A percentile compares a stretch with the other conserved stretches of the same genome.
Evolutionary conservation across 2,113 vertebrate genomes (phyloP).

Genomic region (Elachura formosa): DNA sequence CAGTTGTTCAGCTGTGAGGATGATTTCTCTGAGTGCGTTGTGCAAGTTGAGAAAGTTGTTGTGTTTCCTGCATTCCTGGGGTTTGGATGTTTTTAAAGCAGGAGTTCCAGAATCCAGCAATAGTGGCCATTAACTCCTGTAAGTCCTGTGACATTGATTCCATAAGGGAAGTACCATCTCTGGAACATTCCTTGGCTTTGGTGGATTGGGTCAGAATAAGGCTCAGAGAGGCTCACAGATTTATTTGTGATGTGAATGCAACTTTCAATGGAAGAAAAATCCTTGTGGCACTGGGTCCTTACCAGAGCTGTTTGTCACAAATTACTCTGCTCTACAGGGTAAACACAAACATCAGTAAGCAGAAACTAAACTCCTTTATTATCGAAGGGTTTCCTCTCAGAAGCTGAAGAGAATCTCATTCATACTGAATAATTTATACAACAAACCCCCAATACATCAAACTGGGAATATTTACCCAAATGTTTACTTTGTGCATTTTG

Average conservation of each 20-base stretch:
- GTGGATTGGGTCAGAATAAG: background rate
- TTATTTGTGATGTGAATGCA: background rate
- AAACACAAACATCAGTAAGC: background rate
- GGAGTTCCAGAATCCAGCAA: background rate
- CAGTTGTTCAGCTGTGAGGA: background rate
- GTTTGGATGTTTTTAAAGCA: fast-evolving
- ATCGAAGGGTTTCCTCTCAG: background rate
- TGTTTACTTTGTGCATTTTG: background rate
- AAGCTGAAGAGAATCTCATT: background rate
- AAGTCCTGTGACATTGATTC: background rate
- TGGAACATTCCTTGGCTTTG: background rate
- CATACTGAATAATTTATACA: background rate
- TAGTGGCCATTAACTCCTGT: background rate
- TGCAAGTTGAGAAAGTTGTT: background rate
- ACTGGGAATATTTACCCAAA: background rate
- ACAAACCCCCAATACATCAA: background rate
- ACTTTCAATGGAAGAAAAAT: background rate
- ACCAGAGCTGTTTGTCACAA: background rate
- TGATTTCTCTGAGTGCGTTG: background rate
- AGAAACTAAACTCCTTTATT: background rate
- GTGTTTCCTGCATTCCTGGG: background rate
- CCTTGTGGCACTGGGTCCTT: background rate
- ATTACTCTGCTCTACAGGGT: background rate
- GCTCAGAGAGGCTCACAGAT: background rate
- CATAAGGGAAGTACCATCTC: background rate